A percentile compares a stretch with the other conserved stretches of the same genome.
Evolutionary conservation across 2,113 vertebrate genomes (phyloP).

Genomic region (Fulmarus glacialis): DNA sequence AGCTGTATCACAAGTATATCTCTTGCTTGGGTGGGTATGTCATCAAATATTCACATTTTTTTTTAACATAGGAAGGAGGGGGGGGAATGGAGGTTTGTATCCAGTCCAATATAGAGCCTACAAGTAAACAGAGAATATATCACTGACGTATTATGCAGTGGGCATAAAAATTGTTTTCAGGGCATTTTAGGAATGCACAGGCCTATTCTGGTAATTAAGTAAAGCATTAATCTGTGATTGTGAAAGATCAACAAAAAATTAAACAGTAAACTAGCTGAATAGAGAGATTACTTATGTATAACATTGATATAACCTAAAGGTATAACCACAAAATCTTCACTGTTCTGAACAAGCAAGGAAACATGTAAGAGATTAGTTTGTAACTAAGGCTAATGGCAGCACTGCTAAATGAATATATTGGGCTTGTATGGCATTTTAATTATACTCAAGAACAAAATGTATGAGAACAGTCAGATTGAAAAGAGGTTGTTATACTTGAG

Average conservation of each 20-base stretch:
- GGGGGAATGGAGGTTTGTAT: background rate
- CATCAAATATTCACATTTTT: background rate
- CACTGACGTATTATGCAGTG: background rate
- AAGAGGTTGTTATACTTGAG: background rate
- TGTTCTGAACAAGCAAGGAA: background rate
- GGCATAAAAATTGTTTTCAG: background rate
- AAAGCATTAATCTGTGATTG: background rate
- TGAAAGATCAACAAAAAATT: background rate
- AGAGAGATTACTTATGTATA: background rate
- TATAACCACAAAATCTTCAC: background rate
- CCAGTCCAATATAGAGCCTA: background rate
- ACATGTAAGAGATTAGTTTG: background rate
- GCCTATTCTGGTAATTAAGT: background rate
- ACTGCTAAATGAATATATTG: background rate
- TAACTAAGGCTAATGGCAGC: background rate
- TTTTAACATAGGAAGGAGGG: background rate
- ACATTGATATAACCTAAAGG: background rate
- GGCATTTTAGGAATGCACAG: background rate
- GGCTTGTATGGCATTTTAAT: background rate
- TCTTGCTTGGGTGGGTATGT: background rate
- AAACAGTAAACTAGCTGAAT: background rate
- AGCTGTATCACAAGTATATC: background rate
- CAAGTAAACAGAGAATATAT: background rate
- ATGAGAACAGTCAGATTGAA: background rate
- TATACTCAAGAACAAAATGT: background rate